Evolutionary conservation across 2,888 invertebrate genomes (phyloP).

Genomic region (Tineola bisselliella): DNA sequence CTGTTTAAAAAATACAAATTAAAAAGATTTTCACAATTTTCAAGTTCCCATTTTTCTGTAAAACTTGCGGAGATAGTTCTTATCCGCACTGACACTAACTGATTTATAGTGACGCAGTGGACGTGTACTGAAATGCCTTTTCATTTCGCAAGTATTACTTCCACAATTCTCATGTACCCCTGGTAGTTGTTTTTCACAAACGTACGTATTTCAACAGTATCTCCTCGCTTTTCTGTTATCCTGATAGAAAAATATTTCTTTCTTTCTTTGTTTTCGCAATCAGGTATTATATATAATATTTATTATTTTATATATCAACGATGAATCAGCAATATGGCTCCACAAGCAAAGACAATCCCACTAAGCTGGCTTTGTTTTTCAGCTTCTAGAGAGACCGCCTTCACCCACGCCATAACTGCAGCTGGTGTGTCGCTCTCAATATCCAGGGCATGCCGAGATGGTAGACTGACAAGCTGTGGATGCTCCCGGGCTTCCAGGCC

Average conservation of each 20-base stretch:
- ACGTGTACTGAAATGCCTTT: neutral
- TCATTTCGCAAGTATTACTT: neutral
- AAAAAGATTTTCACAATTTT: neutral
- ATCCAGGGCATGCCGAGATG: conserved; percentile 91
- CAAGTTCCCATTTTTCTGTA: too few species aligned
- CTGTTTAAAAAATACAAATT: too few species aligned
- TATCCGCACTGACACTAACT: conserved; percentile 16
- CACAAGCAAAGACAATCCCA: too few species aligned
- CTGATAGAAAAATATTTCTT: neutral
- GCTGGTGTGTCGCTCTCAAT: conserved; percentile 91
- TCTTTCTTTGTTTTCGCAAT: too few species aligned
- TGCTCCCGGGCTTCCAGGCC: conserved; percentile 88
- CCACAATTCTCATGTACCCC: conserved; percentile 13
- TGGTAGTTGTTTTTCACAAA: neutral
- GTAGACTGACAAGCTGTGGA: conserved; percentile 87
- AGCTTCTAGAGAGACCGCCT: conserved; percentile 91
- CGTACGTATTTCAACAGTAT: neutral
- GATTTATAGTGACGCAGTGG: conserved; percentile 17
- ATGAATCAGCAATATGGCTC: too few species aligned
- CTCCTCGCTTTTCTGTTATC: neutral
- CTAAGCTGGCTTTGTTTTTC: conserved; percentile 16
- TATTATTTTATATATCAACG: too few species aligned
- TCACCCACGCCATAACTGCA: conserved; percentile 88
- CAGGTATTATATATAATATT: too few species aligned
- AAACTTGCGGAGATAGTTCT: neutral